Percentiles rank a stretch among this genome's conserved stretches.
These are phyloP conservation scores for Fratercula arctica DNA, from an alignment of 2,797 vertebrate genomes.

Conservation along the genomic window DNA sequence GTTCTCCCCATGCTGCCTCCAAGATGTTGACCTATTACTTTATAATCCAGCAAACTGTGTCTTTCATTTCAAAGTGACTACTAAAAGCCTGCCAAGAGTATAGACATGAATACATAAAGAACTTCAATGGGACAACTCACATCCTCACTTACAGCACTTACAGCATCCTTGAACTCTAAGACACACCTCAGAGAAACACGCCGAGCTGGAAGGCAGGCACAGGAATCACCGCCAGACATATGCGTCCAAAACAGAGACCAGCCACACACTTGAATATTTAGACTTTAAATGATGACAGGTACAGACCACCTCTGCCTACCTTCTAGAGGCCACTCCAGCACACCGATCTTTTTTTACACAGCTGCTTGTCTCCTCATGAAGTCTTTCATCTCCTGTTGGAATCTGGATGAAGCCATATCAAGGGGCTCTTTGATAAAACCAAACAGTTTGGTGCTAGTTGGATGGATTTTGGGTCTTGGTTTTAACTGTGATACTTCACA, in stretches of 20 bases:
- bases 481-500: background rate
- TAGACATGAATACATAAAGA: background rate
- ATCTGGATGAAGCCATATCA: background rate
- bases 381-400: background rate
- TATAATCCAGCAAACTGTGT: background rate
- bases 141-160: background rate
- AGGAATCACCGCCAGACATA: fast-evolving
- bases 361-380: background rate
- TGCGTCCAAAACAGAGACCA: background rate
- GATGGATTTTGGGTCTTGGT: background rate
- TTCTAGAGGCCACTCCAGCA: background rate
- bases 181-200: background rate
- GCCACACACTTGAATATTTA: background rate
- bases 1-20: background rate
- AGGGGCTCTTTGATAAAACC: background rate
- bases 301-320: background rate
- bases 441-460: background rate
- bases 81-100: background rate
- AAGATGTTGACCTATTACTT: background rate
- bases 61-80: background rate
- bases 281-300: background rate
- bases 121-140: background rate
- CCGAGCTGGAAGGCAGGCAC: background rate
- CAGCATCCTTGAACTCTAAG: background rate
- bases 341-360: background rate